Conservation (phyloP, 2,888 invertebrate genomes). For the Eledone cirrhosa region DNA sequence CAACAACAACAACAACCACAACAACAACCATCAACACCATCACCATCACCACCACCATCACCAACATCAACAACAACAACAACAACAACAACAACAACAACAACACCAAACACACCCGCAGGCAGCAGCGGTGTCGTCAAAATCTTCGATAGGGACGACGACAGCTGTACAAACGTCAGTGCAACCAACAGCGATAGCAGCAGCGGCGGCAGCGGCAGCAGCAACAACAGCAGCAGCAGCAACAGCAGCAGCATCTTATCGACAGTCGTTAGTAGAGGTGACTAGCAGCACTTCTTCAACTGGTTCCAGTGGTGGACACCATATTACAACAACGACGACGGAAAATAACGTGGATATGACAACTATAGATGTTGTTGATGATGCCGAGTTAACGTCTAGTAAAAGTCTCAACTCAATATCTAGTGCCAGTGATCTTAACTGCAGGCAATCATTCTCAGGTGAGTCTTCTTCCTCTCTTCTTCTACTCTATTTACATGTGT, state of each 20-base stretch:
- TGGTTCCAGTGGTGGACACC: no score
- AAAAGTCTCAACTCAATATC: slow-evolving; percentile 14
- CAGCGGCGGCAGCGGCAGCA: background rate
- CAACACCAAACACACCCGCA: background rate
- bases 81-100: slow-evolving; percentile 1
- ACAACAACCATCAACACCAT: no score
- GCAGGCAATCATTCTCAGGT: slow-evolving; percentile 22
- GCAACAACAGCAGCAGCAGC: background rate
- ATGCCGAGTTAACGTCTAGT: slow-evolving; percentile 15
- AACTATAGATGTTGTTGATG: slow-evolving; percentile 19
- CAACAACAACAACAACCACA: background rate
- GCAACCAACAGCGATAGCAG: background rate
- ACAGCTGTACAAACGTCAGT: no score
- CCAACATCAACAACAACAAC: no score
- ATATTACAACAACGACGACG: background rate
- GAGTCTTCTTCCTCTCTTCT: background rate
- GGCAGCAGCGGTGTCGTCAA: background rate
- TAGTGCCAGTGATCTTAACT: slow-evolving; percentile 13
- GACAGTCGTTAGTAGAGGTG: no score
- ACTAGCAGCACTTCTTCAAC: no score
- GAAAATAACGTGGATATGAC: slow-evolving; percentile 15
- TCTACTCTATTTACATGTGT: background rate
- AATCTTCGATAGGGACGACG: no score
- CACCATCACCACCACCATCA: background rate
- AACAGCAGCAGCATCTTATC: no score